phyloP scores from a whole-genome alignment of 2,888 invertebrate genomes.

The Caradrina kadenii region DNA sequence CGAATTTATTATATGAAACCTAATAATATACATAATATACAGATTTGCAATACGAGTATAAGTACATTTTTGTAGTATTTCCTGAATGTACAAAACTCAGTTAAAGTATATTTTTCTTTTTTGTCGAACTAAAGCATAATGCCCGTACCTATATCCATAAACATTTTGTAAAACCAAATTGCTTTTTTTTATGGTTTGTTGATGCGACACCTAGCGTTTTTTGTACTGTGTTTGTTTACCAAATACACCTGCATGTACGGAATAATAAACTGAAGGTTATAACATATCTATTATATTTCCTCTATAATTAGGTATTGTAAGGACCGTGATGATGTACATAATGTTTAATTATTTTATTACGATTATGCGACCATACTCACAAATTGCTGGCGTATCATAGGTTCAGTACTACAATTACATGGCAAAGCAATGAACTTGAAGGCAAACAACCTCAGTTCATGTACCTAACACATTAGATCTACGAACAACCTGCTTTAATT shows the following conservation, averaged over 20 bases:
- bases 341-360: slow-evolving; percentile 23
- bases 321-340: slow-evolving; percentile 4
- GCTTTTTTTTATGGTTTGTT: background rate
- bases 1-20: background rate
- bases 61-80: background rate
- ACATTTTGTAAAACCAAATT: too few species aligned
- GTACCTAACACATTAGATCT: slow-evolving; percentile 43
- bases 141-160: too few species aligned
- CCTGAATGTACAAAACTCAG: background rate
- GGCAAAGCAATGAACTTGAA: slow-evolving; percentile 69
- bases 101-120: background rate
- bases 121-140: background rate
- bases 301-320: background rate
- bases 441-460: slow-evolving; percentile 60
- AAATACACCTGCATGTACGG: background rate
- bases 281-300: background rate
- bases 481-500: slow-evolving; percentile 28
- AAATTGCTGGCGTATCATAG: slow-evolving; percentile 19
- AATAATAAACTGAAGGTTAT: background rate
- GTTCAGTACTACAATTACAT: slow-evolving; percentile 39
- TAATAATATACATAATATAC: background rate
- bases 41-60: background rate
- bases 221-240: background rate
- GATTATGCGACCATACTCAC: slow-evolving; percentile 15
- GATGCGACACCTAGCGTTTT: background rate